Base-by-base conservation (phyloP, 2,888 invertebrate species). In the Agrotis clavis region DNA sequence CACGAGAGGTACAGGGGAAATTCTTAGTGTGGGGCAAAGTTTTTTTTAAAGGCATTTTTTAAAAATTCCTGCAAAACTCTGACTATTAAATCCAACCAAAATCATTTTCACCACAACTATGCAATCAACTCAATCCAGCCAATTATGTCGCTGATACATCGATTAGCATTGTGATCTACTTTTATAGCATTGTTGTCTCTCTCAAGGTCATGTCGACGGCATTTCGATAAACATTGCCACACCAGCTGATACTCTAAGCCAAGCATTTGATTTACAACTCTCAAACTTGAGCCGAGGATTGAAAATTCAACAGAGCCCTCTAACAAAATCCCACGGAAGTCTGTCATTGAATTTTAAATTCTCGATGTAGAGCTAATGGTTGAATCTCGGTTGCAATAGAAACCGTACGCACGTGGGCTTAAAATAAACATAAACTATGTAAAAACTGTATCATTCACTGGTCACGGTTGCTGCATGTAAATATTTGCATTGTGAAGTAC, bases 401-500 rank as follows among this genome's bases (percentile, higher is more conserved):
- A 57, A n/a, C 13, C 13, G 30, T 30, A 4, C 57, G 14, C 35
- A 57, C 57, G 35, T 57, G 35, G 57, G 57, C 13, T 57, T 57
- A 57, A 1, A 51, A 57, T 63, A 25, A 48, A 53, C 25, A 63
- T 48, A 71, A 71, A 75, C 60, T 50, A 77, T 21, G 18, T 51
- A 21, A 25, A 62, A 71, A 62, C 47, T 77, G 16, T 57, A 57
- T 19, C 50, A 57, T 62, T 77, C 21, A 25, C 21, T 57, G 9
- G 71, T 70, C 71, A 74, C 51, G 74, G 56, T 62, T 19, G 47
- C 18, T 61, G 56, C 5, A 18, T 18, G 11, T 56, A 13, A 45
- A 77, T 62, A 35, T 25, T 77, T 57, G 35, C 47, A n/a, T 61
- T 50, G 54, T 77, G 25, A 53, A 47, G 18, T 25, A 47, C 70